Conservation (phyloP, 2,113 vertebrate species). For the Pyxicephalus adspersus region DNA sequence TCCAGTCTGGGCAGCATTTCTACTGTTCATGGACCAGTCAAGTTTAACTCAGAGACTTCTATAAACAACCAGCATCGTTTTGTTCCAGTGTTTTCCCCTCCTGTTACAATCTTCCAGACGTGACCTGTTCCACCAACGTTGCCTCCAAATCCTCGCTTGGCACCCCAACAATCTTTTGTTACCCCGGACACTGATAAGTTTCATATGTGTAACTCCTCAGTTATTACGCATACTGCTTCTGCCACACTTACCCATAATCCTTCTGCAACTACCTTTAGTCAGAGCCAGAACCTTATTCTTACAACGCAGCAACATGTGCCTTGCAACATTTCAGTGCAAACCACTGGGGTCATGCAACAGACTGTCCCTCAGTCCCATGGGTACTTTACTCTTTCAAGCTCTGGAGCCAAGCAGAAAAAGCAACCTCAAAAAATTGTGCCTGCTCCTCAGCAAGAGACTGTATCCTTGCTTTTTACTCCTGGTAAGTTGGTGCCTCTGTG, state of each 20-base stretch:
- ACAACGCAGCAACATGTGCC: conserved; percentile 68
- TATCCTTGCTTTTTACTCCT: conserved; percentile 70
- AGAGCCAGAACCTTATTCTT: conserved; percentile 74
- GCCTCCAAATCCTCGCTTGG: conserved; percentile 62
- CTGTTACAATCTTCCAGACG: conserved; percentile 65
- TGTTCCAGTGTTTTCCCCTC: conserved; percentile 66
- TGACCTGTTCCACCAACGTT: conserved; percentile 62
- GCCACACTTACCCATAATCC: conserved; percentile 76
- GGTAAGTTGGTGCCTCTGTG: no score
- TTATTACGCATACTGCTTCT: conserved; percentile 84
- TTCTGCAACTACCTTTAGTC: conserved; percentile 82
- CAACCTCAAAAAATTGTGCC: conserved; percentile 83
- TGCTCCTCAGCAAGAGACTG: conserved; percentile 75
- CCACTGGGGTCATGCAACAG: conserved; percentile 59
- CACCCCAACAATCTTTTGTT: conserved; percentile 61
- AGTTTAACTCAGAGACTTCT: conserved; percentile 64
- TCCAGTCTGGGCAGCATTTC: conserved; percentile 63
- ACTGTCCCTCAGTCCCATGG: conserved; percentile 58
- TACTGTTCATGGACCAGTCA: conserved; percentile 57
- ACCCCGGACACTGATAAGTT: conserved; percentile 67
- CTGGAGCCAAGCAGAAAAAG: conserved; percentile 71
- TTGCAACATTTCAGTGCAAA: conserved; percentile 69
- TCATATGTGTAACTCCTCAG: conserved; percentile 67
- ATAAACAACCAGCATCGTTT: conserved; percentile 67
- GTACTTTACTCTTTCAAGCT: conserved; percentile 61